These are phyloP conservation scores for Micropoecilia bifurca DNA, from an alignment of 2,797 vertebrate genomes.

Conservation along the genomic window DNA sequence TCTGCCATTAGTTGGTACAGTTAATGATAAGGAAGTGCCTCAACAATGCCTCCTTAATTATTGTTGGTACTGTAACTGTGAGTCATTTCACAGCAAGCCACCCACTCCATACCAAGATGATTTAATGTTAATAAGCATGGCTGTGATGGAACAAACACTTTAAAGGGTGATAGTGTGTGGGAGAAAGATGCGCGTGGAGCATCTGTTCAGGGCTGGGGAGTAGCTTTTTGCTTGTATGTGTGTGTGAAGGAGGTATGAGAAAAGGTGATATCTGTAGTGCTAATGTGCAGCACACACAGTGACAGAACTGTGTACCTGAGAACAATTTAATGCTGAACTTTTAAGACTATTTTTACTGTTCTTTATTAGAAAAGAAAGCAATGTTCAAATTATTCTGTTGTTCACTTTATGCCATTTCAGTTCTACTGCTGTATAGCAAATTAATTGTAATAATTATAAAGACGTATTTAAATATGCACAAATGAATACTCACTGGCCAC, in stretches of 20 bases:
- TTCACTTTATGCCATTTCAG: conserved; percentile 5
- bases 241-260: conserved; percentile 15
- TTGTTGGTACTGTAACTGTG: conserved; percentile 61
- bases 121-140: conserved; percentile 67
- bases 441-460: conserved; percentile 32
- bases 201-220: conserved; percentile 49
- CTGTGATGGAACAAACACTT: conserved; percentile 63
- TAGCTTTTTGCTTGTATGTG: neutral
- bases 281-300: conserved; percentile 43
- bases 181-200: conserved; percentile 57
- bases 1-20: conserved; percentile 56
- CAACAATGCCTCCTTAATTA: conserved; percentile 69
- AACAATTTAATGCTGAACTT: conserved; percentile 30
- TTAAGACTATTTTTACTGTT: conserved; percentile 6
- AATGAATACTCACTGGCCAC: neutral
- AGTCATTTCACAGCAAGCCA: conserved; percentile 69
- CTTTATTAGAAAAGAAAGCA: conserved; percentile 14
- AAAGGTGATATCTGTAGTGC: conserved; percentile 54
- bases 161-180: conserved; percentile 63
- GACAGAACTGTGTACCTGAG: conserved; percentile 40
- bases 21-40: conserved; percentile 45
- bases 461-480: conserved; percentile 25
- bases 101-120: conserved; percentile 62
- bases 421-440: conserved; percentile 27
- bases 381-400: neutral